A percentile compares a stretch with the other conserved stretches of the same genome.
phyloP scores from a whole-genome alignment of 2,888 invertebrate genomes.

The Operophtera brumata region DNA sequence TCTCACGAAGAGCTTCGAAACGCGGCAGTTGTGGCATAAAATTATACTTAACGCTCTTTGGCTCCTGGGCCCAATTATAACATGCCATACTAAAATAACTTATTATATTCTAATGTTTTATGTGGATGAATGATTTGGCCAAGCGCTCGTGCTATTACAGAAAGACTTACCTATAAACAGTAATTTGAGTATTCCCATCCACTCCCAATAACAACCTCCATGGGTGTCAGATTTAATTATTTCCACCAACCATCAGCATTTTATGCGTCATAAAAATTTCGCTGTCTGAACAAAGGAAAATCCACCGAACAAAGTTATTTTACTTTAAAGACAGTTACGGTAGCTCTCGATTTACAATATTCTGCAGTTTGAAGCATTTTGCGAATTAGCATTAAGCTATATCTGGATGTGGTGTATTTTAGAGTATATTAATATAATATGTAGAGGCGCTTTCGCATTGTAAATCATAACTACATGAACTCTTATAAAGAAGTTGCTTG shows the following conservation, averaged over 20 bases:
- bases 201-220: background rate
- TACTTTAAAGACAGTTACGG: background rate
- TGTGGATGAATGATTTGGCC: too few species aligned
- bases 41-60: too few species aligned
- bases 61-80: too few species aligned
- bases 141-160: too few species aligned
- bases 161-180: background rate
- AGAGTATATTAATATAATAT: background rate
- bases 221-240: background rate
- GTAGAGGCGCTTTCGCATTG: background rate
- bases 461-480: background rate
- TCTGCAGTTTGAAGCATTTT: background rate
- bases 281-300: background rate
- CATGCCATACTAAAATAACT: too few species aligned
- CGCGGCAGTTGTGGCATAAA: background rate
- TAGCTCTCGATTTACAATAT: background rate
- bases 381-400: slow-evolving; percentile 3
- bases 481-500: background rate
- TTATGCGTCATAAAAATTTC: background rate
- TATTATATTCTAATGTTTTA: too few species aligned
- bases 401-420: slow-evolving; percentile 16
- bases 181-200: background rate
- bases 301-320: background rate
- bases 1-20: background rate
- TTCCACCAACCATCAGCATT: background rate